Conservation (phyloP, 2,113 vertebrate species). For the Anoura caudifer region DNA sequence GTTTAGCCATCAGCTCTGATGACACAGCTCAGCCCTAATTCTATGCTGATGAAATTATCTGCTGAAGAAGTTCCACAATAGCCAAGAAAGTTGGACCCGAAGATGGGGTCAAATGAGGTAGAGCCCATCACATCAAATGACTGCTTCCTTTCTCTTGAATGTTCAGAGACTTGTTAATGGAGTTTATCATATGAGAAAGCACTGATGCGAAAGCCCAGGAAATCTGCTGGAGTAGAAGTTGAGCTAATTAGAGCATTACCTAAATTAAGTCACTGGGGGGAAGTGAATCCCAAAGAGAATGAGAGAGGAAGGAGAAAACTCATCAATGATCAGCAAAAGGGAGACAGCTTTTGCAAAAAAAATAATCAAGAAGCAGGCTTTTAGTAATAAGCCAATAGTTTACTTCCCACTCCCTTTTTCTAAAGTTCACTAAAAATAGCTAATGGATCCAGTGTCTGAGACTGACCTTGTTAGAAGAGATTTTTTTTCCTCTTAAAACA, state of each 20-base stretch:
- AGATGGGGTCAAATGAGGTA: constrained; percentile 37
- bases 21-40: neutral
- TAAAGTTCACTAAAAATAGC: neutral
- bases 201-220: constrained; percentile 44
- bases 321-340: constrained; percentile 13
- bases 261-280: constrained; percentile 49
- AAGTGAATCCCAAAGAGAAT: neutral
- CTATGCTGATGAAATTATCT: constrained; percentile 36
- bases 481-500: neutral
- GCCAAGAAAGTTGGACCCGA: constrained; percentile 5
- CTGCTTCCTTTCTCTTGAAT: constrained; percentile 23
- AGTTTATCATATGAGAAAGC: constrained; percentile 54
- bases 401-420: neutral
- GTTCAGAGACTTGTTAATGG: constrained; percentile 50
- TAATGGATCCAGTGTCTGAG: neutral
- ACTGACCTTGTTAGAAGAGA: neutral
- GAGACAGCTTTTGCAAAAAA: neutral
- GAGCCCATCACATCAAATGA: neutral
- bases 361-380: neutral
- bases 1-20: neutral
- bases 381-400: neutral
- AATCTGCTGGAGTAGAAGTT: constrained; percentile 40
- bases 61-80: constrained; percentile 46
- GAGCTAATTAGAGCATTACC: constrained; percentile 62
- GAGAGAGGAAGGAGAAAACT: constrained; percentile 40